These are phyloP conservation scores for Cirrhinus molitorella DNA, from an alignment of 2,797 vertebrate species.

Conservation along the genomic window DNA sequence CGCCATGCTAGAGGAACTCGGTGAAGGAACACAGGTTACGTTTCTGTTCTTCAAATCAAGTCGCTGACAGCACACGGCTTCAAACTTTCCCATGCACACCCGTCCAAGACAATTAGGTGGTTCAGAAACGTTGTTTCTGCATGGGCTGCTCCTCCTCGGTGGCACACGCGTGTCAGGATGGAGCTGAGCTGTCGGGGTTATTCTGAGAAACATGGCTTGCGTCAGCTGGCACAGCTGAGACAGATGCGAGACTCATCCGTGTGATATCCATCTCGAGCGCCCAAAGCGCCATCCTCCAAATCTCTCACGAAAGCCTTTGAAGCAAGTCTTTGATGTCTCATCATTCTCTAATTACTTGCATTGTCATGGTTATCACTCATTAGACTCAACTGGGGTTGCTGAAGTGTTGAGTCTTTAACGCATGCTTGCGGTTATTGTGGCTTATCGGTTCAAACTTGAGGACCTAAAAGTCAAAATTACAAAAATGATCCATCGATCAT, in stretches of 20 bases:
- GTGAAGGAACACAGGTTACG: background rate
- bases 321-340: slow-evolving; percentile 53
- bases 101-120: slow-evolving; percentile 41
- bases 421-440: background rate
- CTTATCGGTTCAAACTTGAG: background rate
- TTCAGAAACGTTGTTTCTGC: slow-evolving; percentile 15
- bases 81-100: slow-evolving; percentile 5
- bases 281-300: slow-evolving; percentile 53
- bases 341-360: slow-evolving; percentile 48
- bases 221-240: slow-evolving; percentile 49
- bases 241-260: slow-evolving; percentile 47
- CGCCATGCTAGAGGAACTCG: slow-evolving; percentile 18
- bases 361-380: slow-evolving; percentile 55
- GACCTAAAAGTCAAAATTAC: background rate
- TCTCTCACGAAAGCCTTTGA: slow-evolving; percentile 52
- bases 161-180: slow-evolving; percentile 46
- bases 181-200: slow-evolving; percentile 55
- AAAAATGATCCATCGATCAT: background rate
- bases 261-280: slow-evolving; percentile 50
- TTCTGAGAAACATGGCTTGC: slow-evolving; percentile 57
- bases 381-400: slow-evolving; percentile 15
- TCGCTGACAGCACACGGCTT: background rate
- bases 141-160: slow-evolving; percentile 37
- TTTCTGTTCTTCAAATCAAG: slow-evolving; percentile 11
- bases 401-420: slow-evolving; percentile 10